phyloP scores from a whole-genome alignment of 2,113 vertebrate species.

The Acanthisitta chloris region DNA sequence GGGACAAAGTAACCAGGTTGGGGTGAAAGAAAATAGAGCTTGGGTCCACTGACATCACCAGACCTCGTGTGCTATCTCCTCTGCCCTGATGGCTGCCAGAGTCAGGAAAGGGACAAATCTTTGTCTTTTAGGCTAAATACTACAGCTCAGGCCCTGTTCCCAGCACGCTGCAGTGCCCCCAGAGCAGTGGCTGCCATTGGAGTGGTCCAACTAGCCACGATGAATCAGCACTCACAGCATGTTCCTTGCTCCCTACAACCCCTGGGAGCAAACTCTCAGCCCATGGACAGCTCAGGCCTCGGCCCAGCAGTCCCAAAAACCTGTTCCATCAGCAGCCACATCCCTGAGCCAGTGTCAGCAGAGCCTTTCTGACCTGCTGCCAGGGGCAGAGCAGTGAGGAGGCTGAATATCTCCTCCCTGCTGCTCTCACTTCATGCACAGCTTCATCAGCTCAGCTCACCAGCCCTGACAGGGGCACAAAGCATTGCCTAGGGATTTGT shows the following conservation, averaged over 20 bases:
- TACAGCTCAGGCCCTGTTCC: background rate
- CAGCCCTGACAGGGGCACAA: background rate
- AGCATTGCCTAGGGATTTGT: background rate
- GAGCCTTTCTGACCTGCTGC: background rate
- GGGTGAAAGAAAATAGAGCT: background rate
- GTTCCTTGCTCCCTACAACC: background rate
- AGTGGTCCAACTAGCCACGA: fast-evolving
- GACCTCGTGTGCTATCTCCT: background rate
- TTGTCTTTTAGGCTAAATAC: background rate
- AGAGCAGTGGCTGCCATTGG: background rate
- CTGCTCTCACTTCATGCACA: background rate
- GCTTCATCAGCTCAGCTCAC: background rate
- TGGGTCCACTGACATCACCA: fast-evolving
- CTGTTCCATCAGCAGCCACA: background rate
- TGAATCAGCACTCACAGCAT: too few relatives aligned
- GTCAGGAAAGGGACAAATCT: background rate
- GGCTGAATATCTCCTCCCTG: background rate
- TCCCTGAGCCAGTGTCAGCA: background rate
- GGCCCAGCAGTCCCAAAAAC: background rate
- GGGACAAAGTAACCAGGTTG: background rate
- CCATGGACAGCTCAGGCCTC: background rate
- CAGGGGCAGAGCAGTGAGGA: background rate
- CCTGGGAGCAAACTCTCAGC: background rate
- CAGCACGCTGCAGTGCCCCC: background rate
- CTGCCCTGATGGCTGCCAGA: background rate